Evolutionary conservation across 2,888 invertebrate genomes (phyloP), one percentile per base, ranked within the genome.

Genomic region (Alcis repandata): DNA sequence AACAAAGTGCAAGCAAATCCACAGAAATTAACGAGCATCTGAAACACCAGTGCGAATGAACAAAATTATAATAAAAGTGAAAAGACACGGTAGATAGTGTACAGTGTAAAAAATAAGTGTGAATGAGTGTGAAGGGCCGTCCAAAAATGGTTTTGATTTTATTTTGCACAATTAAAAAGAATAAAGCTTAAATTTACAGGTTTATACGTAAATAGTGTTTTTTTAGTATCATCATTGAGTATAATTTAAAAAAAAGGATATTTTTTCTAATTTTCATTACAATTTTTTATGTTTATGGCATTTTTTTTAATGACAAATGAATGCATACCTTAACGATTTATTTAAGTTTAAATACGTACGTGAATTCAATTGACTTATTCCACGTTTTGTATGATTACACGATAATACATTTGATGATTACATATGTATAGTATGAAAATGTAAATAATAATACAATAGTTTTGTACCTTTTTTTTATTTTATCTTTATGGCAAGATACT

Each of bases 11-110:
- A 51, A 74, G 82, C 43, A 88, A 87, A 78, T 73, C 85, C 0
- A 81, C 83, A 11, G 88, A 88, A 52, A 82, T 83, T 2, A 79
- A 78, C 73, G 86, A 87, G 74, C 82, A 84, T 49, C 68, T 71
- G 7, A 81, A 81, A 76, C 75, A 83, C 67, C 60, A 82, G 59
- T 84, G 82, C 59, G 81, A 81, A 61, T 83, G 77, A 82, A 73
- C 65, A n/a, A 71, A 71, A 53, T 66, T 59, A 22, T 69, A 71
- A 13, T 59, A 61, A 32, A 63, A 65, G 46, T 63, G 56, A 57
- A 45, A 64, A 32, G 52, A 62, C 68, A 59, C 54, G 13, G 46
- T 65, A 59, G 46, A 51, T 59, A 66, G 70, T 72, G 74, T 70
- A 69, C 59, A 68, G 69, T 71, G 70, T 71, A 72, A 62, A 68